These are phyloP conservation scores for Sminthurinus aureus DNA, from an alignment of 2,888 invertebrate species.

Conservation along the genomic window DNA sequence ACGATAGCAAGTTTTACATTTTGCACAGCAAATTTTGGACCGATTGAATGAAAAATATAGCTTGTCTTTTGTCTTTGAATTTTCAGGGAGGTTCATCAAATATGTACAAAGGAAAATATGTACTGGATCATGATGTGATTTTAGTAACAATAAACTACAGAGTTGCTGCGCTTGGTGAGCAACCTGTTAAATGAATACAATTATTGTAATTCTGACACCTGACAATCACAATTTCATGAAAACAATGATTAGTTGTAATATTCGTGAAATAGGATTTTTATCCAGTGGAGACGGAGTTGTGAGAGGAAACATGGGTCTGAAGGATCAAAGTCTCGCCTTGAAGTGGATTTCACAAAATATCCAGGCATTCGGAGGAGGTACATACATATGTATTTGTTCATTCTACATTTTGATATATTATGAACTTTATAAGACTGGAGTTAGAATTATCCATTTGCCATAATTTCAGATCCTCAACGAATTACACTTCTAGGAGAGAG, in stretches of 20 bases:
- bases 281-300: constrained; percentile 11
- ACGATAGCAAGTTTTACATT: too few species aligned
- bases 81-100: constrained; percentile 24
- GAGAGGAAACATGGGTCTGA: constrained; percentile 21
- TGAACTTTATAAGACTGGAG: neutral
- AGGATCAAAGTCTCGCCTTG: constrained; percentile 13
- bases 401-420: neutral
- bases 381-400: neutral
- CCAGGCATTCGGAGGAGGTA: neutral
- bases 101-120: neutral
- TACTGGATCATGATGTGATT: constrained; percentile 20
- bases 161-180: constrained; percentile 14
- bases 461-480: neutral
- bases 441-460: neutral
- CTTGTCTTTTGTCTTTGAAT: too few species aligned
- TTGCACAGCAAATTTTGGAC: too few species aligned
- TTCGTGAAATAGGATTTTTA: neutral
- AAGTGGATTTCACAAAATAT: constrained; percentile 25
- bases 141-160: constrained; percentile 24
- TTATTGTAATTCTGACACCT: neutral
- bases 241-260: neutral
- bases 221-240: neutral
- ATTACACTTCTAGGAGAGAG: neutral
- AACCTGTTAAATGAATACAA: neutral
- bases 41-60: too few species aligned